Evolutionary conservation across 2,797 vertebrate species (phyloP).

Genomic region (Muscicapa striata): DNA sequence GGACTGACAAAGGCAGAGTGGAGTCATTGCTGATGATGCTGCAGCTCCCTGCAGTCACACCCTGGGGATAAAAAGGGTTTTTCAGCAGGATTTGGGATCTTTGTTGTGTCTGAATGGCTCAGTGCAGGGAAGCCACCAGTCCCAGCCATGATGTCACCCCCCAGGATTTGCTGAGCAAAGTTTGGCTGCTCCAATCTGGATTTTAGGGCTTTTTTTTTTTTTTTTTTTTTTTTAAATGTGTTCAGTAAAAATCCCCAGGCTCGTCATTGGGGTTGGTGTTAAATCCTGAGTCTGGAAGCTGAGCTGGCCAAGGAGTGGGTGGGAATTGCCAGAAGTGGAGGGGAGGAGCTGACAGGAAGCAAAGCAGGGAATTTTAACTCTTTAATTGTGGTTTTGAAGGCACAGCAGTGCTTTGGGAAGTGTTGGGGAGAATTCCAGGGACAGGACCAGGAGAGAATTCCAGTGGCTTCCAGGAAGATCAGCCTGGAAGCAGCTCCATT

Average conservation of each 20-base stretch:
- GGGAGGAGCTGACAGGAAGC: background rate
- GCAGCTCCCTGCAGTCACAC: background rate
- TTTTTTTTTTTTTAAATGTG: background rate
- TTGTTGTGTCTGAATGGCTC: constrained; percentile 24
- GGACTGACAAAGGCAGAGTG: background rate
- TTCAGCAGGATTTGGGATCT: background rate
- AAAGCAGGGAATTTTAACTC: background rate
- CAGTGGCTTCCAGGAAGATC: accelerated
- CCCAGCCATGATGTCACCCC: background rate
- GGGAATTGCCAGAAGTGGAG: background rate
- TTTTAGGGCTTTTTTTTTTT: background rate
- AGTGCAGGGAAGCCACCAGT: background rate
- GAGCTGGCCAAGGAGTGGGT: background rate
- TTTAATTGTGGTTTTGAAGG: background rate
- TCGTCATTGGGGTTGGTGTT: background rate
- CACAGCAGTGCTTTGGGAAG: background rate
- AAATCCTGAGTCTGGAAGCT: background rate
- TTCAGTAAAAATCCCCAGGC: background rate
- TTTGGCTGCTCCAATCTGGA: background rate
- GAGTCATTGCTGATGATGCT: background rate
- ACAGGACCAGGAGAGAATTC: background rate
- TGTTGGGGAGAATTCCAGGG: background rate
- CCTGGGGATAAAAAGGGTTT: background rate
- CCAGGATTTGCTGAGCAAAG: background rate
- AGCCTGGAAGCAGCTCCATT: too few species aligned